phyloP scores from a whole-genome alignment of 2,113 vertebrate genomes.

The Rhabdornis inornatus region DNA sequence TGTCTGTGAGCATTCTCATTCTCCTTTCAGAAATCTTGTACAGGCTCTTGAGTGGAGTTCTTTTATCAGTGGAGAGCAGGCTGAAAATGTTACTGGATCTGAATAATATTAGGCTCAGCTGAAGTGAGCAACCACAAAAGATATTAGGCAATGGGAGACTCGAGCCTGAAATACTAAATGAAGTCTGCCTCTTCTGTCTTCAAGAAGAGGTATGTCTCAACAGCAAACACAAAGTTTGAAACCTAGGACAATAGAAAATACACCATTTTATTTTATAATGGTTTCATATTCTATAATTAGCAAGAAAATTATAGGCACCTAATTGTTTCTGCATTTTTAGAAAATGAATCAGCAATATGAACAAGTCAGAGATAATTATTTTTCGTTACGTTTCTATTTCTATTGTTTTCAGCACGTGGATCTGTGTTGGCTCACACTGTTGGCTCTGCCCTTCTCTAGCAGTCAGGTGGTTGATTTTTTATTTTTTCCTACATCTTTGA shows the following conservation, averaged over 20 bases:
- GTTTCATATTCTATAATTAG: neutral
- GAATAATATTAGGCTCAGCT: neutral
- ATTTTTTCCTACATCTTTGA: slow-evolving; percentile 2
- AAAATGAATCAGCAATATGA: neutral
- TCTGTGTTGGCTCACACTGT: neutral
- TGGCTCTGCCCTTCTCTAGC: neutral
- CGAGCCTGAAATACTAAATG: neutral
- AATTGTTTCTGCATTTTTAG: neutral
- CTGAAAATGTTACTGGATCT: neutral
- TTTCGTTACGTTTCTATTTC: neutral
- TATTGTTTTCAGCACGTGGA: neutral
- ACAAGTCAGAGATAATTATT: neutral
- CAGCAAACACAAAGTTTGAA: neutral
- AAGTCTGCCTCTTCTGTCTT: neutral
- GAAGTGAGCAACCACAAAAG: neutral
- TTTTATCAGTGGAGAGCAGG: neutral
- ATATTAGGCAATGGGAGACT: neutral
- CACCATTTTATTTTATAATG: neutral
- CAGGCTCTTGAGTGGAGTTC: neutral
- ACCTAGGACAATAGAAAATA: neutral
- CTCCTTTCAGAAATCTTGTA: neutral
- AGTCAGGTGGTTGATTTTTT: neutral
- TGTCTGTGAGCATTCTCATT: neutral
- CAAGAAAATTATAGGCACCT: neutral
- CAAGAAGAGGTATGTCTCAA: neutral